Base-by-base conservation (phyloP, 2,113 vertebrate genomes). In the Agapornis roseicollis region DNA sequence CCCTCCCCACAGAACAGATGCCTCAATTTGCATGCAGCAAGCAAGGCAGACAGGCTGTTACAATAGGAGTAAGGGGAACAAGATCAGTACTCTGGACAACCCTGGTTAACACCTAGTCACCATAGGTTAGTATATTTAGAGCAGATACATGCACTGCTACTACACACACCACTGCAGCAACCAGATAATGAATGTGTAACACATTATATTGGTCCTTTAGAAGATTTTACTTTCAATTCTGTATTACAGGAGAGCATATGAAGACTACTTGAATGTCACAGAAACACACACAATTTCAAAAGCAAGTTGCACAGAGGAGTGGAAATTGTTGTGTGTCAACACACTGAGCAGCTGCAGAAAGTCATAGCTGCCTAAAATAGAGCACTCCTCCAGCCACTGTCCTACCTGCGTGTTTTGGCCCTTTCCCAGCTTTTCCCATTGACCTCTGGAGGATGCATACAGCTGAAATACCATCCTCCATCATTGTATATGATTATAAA, bases 141-240 rank as follows among this genome's bases (percentile, higher is more conserved):
- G 64, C 24, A 80, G 24, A 49, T 16, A 64, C 24, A 4, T 5
- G 13, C n/a, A 61, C 47, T 46, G 18, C 25, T 31, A 28, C 49
- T 65, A 18, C 6, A 25, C 29, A 47, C 19, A 28, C 8, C 19
- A 49, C 50, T 6, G 1, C 42, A 78, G 44, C 31, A 90, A 49
- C 23, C 37, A 73, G 37, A 33, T n/a, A 46, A 35, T 0, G 4
- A 33, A 5, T 0, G 1, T 9, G 3, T 2, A n/a, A n/a, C 18
- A 65, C 2, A 0, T 1, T 9, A 11, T 11, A 19, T 1, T 12
- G 5, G 23, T 39, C 39, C 47, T 50, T 50, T 9, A 73, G 4
- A 66, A 65, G 42, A 72, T 20, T 29, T 68, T 66, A 24, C 37
- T 83, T 73, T 69, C 28, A 77, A 84, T 35, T 85, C 55, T 16